phyloP scores from a whole-genome alignment of 2,797 vertebrate genomes.

The Morus bassanus region DNA sequence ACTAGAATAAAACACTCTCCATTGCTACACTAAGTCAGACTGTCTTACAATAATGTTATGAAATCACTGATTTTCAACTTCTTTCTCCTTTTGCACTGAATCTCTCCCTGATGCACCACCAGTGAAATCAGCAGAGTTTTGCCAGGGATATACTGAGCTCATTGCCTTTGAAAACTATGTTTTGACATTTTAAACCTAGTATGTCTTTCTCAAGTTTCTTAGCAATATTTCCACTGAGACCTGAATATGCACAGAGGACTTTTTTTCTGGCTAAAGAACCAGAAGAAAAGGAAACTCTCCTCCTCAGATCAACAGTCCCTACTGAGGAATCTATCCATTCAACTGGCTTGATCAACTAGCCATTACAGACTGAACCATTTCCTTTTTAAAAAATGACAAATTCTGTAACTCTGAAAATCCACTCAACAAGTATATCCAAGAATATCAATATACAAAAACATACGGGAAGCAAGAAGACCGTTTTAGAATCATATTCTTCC shows the following conservation, averaged over 20 bases:
- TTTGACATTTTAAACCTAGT: slow-evolving; percentile 65
- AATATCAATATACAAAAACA: background rate
- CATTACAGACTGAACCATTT: background rate
- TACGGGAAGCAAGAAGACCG: background rate
- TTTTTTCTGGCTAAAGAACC: slow-evolving; percentile 11
- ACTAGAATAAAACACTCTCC: background rate
- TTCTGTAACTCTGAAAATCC: background rate
- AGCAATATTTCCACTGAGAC: slow-evolving; percentile 39
- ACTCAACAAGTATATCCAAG: background rate
- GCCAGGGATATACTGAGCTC: background rate
- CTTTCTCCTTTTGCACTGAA: slow-evolving; percentile 5
- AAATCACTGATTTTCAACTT: slow-evolving; percentile 29
- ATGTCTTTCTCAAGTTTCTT: slow-evolving; percentile 41
- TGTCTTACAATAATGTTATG: background rate
- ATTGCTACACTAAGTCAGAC: background rate
- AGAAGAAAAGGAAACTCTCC: slow-evolving; percentile 37
- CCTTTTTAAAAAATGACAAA: background rate
- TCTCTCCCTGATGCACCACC: background rate
- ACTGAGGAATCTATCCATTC: slow-evolving; percentile 1
- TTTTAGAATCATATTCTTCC: background rate
- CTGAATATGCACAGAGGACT: background rate
- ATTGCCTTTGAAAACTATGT: slow-evolving; percentile 44
- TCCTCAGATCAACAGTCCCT: slow-evolving; percentile 20
- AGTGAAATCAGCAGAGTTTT: background rate
- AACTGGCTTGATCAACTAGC: slow-evolving; percentile 33